phyloP scores from a whole-genome alignment of 2,113 vertebrate species.

The Pteropus alecto region DNA sequence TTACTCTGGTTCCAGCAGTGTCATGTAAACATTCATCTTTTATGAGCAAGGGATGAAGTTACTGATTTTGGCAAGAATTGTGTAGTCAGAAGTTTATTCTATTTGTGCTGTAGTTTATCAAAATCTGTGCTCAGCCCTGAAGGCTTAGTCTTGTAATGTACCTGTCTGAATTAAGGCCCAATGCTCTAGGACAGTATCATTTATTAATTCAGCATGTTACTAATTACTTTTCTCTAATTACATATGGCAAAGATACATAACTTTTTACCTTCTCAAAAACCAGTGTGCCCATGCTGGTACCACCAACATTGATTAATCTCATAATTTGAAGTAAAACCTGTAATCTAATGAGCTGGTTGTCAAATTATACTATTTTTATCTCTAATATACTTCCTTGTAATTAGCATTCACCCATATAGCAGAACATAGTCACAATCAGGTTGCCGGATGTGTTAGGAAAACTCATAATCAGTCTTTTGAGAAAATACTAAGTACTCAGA shows the following conservation, averaged over 20 bases:
- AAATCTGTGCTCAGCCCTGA: background rate
- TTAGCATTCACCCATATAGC: background rate
- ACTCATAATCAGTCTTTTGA: background rate
- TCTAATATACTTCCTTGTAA: background rate
- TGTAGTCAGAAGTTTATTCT: background rate
- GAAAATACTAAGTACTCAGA: background rate
- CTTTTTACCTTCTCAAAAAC: background rate
- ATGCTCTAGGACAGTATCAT: background rate
- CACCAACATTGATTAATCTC: background rate
- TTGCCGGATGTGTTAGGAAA: background rate
- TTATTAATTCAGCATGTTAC: background rate
- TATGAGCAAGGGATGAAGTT: background rate
- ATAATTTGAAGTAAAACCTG: background rate
- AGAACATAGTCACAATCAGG: background rate
- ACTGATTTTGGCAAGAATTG: background rate
- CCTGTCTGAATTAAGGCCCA: background rate
- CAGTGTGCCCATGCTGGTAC: background rate
- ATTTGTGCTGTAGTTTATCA: background rate
- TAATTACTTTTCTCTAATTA: background rate
- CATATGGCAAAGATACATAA: background rate
- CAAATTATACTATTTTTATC: background rate
- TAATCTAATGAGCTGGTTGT: background rate
- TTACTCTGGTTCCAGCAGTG: background rate
- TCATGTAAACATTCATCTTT: background rate
- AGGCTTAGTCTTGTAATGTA: background rate